A percentile compares a stretch with the other conserved stretches of the same genome.
phyloP scores from a whole-genome alignment of 2,888 invertebrate genomes.

The Odontocolon sp. region DNA sequence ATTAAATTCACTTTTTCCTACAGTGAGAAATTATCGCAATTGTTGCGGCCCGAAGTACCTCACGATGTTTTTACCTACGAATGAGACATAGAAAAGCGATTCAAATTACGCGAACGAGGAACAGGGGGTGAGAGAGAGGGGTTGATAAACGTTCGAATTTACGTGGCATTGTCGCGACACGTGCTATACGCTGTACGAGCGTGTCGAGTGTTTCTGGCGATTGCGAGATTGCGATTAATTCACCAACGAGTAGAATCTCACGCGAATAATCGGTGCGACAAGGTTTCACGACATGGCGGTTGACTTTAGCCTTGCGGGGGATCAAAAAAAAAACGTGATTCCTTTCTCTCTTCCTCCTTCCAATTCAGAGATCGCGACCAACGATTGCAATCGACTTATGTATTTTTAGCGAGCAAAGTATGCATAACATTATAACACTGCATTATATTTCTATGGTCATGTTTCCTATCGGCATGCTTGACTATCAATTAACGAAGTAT shows the following conservation, averaged over 20 bases:
- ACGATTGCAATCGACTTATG: constrained; percentile 45
- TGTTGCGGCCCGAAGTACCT: too few relatives aligned
- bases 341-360: too few relatives aligned
- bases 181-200: constrained; percentile 42
- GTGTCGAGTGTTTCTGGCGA: constrained; percentile 60
- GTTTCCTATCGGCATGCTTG: not conserved
- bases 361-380: constrained; percentile 47
- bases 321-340: constrained; percentile 26
- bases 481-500: not conserved
- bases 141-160: constrained; percentile 37
- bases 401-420: constrained; percentile 39
- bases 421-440: constrained; percentile 49
- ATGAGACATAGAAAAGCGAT: too few relatives aligned
- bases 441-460: constrained; percentile 31
- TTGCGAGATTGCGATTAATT: constrained; percentile 54
- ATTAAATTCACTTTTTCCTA: too few relatives aligned
- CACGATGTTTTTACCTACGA: too few relatives aligned
- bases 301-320: constrained; percentile 24
- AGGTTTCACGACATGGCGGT: constrained; percentile 6
- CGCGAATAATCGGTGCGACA: constrained; percentile 56
- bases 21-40: too few relatives aligned
- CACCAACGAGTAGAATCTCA: constrained; percentile 56
- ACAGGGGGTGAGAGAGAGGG: too few relatives aligned
- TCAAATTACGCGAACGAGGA: not conserved
- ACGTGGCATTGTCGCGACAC: constrained; percentile 29